Percentiles rank a stretch among this genome's conserved stretches.
These are phyloP conservation scores for Brachirus orientalis DNA, from an alignment of 2,113 vertebrate genomes.

Conservation along the genomic window DNA sequence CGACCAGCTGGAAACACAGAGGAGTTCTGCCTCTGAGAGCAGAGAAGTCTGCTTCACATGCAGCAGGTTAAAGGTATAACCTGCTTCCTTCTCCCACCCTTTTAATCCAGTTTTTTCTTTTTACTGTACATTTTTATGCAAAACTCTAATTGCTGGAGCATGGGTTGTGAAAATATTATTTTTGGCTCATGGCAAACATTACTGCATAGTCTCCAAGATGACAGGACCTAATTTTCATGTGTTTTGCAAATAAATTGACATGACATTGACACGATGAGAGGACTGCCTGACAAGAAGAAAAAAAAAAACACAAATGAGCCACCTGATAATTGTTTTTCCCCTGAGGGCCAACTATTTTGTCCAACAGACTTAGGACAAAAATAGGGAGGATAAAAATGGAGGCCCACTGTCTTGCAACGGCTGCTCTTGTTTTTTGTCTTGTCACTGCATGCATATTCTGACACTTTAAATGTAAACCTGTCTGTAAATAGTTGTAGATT, in stretches of 20 bases:
- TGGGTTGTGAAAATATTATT: too few relatives aligned
- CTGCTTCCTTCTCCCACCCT: neutral
- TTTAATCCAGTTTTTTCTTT: neutral
- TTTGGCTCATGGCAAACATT: too few relatives aligned
- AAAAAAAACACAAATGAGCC: too few relatives aligned
- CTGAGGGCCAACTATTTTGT: neutral
- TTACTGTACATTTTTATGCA: neutral
- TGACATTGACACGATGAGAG: neutral
- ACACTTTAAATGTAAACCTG: too few relatives aligned
- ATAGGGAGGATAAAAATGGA: too few relatives aligned
- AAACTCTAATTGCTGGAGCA: neutral
- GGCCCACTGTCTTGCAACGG: too few relatives aligned
- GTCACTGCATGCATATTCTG: too few relatives aligned
- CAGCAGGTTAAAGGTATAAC: constrained; percentile 19
- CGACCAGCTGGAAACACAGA: constrained; percentile 50
- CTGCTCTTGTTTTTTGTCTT: too few relatives aligned
- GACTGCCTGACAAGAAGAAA: too few relatives aligned
- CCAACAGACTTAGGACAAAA: neutral
- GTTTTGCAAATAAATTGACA: neutral
- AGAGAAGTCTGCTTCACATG: constrained; percentile 25
- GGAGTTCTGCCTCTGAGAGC: constrained; percentile 4
- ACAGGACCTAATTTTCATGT: neutral
- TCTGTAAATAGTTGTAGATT: too few relatives aligned
- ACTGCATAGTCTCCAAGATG: too few relatives aligned
- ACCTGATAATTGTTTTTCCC: neutral